Evolutionary conservation across 2,797 vertebrate species (phyloP).

Genomic region (Craterocephalus amniculus): DNA sequence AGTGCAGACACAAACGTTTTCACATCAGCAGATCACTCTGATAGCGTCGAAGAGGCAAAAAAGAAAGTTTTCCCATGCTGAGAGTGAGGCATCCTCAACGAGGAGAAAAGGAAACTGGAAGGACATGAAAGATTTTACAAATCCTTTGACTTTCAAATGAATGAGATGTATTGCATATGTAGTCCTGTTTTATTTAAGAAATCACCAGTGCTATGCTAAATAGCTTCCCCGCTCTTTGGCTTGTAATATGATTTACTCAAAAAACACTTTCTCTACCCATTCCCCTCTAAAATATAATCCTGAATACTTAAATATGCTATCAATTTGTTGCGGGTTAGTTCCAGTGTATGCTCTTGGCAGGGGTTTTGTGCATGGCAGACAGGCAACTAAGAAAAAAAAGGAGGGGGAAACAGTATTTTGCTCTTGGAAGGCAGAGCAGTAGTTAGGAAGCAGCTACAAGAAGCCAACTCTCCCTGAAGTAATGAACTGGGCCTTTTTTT

Average conservation of each 20-base stretch:
- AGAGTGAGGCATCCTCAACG: constrained; percentile 34
- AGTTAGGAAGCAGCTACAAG: constrained; percentile 69
- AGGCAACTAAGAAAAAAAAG: constrained; percentile 45
- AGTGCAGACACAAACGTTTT: constrained; percentile 67
- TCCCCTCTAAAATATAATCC: constrained; percentile 59
- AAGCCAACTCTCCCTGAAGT: constrained; percentile 64
- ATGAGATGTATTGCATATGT: constrained; percentile 56
- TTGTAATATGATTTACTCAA: constrained; percentile 52
- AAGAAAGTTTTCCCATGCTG: constrained; percentile 33
- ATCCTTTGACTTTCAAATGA: constrained; percentile 59
- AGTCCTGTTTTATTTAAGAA: constrained; percentile 59
- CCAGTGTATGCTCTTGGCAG: constrained; percentile 63
- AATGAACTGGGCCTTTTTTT: constrained; percentile 62
- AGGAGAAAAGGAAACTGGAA: constrained; percentile 54
- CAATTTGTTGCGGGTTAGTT: constrained; percentile 71
- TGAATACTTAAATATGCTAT: constrained; percentile 73
- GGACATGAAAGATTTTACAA: constrained; percentile 58
- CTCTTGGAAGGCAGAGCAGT: constrained; percentile 64
- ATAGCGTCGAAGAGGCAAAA: constrained; percentile 54
- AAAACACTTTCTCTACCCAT: constrained; percentile 42
- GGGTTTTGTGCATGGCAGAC: constrained; percentile 57
- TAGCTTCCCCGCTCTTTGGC: constrained; percentile 20
- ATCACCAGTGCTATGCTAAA: constrained; percentile 49
- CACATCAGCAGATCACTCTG: constrained; percentile 69
- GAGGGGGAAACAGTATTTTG: constrained; percentile 48